Evolutionary conservation across 2,113 vertebrate species (phyloP).

Genomic region (Sphyrna mokarran): DNA sequence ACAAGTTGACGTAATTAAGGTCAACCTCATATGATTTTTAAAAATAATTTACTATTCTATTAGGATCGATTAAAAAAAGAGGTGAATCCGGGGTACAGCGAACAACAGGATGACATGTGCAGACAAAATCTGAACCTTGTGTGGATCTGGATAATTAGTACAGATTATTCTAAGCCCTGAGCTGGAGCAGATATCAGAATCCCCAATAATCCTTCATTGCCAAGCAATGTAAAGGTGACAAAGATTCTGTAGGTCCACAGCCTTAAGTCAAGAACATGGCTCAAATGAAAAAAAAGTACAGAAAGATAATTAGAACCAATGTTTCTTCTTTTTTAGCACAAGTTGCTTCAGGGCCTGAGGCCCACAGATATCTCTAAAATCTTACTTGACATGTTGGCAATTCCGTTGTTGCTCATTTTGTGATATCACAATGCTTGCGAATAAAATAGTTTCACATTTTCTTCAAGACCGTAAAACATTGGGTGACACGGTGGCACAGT

Average conservation of each 20-base stretch:
- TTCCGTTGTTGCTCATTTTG: background rate
- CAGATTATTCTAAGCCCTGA: background rate
- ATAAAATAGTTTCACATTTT: background rate
- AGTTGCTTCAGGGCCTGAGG: background rate
- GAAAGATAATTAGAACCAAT: background rate
- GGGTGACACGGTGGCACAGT: no score
- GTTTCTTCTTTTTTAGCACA: background rate
- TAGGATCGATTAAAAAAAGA: background rate
- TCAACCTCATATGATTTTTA: background rate
- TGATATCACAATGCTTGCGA: background rate
- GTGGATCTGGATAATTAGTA: background rate
- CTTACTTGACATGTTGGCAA: background rate
- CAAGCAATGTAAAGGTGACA: background rate
- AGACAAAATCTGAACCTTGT: background rate
- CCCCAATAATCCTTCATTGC: background rate
- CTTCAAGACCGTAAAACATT: background rate
- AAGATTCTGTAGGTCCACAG: background rate
- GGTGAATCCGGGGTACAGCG: background rate
- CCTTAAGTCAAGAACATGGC: background rate
- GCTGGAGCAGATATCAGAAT: background rate
- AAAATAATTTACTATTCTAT: constrained; percentile 26
- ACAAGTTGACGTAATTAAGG: constrained; percentile 16
- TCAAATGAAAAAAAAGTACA: background rate
- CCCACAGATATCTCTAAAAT: background rate
- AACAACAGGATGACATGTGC: background rate